Evolutionary conservation across 2,888 invertebrate genomes (phyloP).

Genomic region (Harpalus rufipes): DNA sequence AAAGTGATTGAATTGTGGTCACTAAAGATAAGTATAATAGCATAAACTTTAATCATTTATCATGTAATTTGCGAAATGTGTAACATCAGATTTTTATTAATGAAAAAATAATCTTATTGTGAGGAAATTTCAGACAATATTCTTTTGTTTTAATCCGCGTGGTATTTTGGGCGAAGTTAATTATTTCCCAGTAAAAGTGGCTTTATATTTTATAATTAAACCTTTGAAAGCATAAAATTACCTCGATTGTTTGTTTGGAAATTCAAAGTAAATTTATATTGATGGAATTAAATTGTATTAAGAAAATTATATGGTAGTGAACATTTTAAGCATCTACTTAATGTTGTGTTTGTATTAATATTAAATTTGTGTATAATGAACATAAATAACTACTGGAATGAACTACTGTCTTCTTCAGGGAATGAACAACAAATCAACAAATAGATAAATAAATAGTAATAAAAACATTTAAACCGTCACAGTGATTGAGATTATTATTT

Average conservation of each 20-base stretch:
- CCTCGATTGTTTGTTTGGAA: neutral
- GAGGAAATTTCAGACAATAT: neutral
- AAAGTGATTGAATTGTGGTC: neutral
- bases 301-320: neutral
- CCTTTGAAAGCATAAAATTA: neutral
- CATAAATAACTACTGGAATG: too few relatives aligned
- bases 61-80: neutral
- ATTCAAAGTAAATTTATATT: neutral
- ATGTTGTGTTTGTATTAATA: too few relatives aligned
- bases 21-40: neutral
- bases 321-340: neutral
- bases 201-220: slow-evolving; percentile 3
- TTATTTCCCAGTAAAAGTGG: neutral
- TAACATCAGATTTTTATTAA: too few relatives aligned
- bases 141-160: neutral
- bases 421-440: too few relatives aligned
- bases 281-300: neutral
- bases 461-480: too few relatives aligned
- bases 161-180: neutral
- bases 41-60: neutral
- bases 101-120: neutral
- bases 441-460: too few relatives aligned
- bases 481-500: too few relatives aligned
- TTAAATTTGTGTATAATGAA: too few relatives aligned
- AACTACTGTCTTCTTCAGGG: too few relatives aligned